These are phyloP conservation scores for Carterocephalus palaemon DNA, from an alignment of 2,888 invertebrate genomes.

Conservation along the genomic window DNA sequence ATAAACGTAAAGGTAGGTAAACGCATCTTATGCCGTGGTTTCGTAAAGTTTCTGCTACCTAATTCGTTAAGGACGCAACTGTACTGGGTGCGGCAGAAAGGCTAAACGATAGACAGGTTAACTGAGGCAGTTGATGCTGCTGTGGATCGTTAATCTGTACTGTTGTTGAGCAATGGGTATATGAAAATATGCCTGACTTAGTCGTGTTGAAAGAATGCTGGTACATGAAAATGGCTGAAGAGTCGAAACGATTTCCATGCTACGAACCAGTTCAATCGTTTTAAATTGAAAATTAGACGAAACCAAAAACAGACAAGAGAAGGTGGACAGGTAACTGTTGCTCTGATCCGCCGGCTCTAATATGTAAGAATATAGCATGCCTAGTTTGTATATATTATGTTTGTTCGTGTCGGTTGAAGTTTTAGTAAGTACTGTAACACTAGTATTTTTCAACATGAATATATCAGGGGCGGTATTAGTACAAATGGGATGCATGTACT, in stretches of 20 bases:
- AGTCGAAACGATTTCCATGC: constrained; percentile 21
- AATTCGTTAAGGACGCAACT: constrained; percentile 34
- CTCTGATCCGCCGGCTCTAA: constrained; percentile 23
- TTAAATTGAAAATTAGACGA: constrained; percentile 28
- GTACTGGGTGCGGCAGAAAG: constrained; percentile 32
- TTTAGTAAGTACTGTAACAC: constrained; percentile 21
- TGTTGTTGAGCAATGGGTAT: constrained; percentile 24
- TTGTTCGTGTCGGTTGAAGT: constrained; percentile 10
- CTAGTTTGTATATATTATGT: constrained; percentile 25
- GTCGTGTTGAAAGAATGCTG: constrained; percentile 26
- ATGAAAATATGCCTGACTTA: constrained; percentile 32
- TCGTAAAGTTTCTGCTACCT: constrained; percentile 32
- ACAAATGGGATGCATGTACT: constrained; percentile 1
- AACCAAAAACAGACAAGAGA: constrained; percentile 30
- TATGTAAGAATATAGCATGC: constrained; percentile 25
- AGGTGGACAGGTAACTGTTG: constrained; percentile 27
- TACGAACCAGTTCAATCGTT: constrained; percentile 26
- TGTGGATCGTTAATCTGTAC: constrained; percentile 22
- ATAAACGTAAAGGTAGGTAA: constrained; percentile 38
- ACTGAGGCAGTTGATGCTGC: constrained; percentile 26
- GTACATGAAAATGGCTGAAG: constrained; percentile 27
- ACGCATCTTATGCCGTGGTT: constrained; percentile 30
- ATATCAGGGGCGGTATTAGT: constrained; percentile 20
- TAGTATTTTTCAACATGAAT: constrained; percentile 15
- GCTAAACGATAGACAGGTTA: too few relatives aligned